Evolutionary conservation across 64 coral and sea anemone species (phyloP).

Genomic region (Stichodactyla helianthus): DNA sequence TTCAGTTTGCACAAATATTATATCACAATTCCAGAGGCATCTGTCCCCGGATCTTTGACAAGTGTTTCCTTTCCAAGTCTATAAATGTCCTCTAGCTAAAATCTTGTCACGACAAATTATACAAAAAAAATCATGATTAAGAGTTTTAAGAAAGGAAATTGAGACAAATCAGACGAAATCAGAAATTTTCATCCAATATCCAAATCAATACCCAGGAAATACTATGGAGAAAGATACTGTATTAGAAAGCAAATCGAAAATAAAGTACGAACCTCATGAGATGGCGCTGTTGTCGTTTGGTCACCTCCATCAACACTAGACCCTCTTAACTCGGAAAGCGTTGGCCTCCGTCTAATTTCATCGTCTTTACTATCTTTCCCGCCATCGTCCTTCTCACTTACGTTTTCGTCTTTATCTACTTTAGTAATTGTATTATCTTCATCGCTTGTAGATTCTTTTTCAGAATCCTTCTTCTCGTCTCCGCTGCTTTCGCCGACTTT

Average conservation of each 20-base stretch:
- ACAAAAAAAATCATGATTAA: not conserved
- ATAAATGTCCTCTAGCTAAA: not conserved
- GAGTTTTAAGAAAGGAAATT: slow-evolving; percentile 3
- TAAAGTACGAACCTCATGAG: not conserved
- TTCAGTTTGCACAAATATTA: not conserved
- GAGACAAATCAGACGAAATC: not conserved
- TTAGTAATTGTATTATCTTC: slow-evolving; percentile 2
- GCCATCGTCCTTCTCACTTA: not conserved
- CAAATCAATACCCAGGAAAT: not conserved
- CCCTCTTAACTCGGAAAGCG: slow-evolving; percentile 52
- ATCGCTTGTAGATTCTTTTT: slow-evolving; percentile 29
- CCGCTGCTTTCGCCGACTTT: not conserved
- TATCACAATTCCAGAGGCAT: not conserved
- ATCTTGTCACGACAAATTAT: not conserved
- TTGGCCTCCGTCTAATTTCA: slow-evolving; percentile 30
- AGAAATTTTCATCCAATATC: not conserved
- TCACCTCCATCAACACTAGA: slow-evolving; percentile 36
- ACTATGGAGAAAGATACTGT: not conserved
- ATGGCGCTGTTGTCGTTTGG: not conserved
- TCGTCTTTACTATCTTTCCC: not conserved
- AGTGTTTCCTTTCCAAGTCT: not conserved
- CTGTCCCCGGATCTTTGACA: not conserved
- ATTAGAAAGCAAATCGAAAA: not conserved
- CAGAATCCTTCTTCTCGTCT: slow-evolving; percentile 38
- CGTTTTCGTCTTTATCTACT: not conserved